Percentiles rank a stretch among this genome's conserved stretches.
Evolutionary conservation across 2,797 vertebrate genomes (phyloP).

Genomic region (Etheostoma nigrum): DNA sequence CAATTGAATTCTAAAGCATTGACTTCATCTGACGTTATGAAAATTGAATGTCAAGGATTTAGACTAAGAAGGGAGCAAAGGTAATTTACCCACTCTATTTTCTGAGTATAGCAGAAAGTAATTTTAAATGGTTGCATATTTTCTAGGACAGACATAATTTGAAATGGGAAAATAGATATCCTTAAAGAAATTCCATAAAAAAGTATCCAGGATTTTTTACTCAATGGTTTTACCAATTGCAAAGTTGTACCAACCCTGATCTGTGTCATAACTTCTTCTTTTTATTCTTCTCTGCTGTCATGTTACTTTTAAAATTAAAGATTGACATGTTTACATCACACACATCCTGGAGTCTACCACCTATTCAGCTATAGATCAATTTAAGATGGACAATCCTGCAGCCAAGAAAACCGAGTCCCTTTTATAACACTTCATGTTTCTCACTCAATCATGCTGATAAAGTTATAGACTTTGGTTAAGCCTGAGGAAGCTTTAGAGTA

Average conservation of each 20-base stretch:
- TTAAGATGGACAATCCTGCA: conserved; percentile 36
- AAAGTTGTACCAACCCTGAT: not conserved
- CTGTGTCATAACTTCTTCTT: not conserved
- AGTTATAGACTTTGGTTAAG: conserved; percentile 52
- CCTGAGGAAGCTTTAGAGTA: conserved; percentile 50
- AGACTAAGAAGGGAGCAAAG: not conserved
- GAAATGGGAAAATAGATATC: not conserved
- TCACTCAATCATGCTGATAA: conserved; percentile 57
- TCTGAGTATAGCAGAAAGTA: not conserved
- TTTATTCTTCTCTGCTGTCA: not conserved
- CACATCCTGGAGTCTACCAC: not conserved
- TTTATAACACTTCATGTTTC: conserved; percentile 46
- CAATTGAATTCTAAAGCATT: not conserved
- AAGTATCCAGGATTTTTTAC: not conserved
- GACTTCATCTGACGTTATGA: not conserved
- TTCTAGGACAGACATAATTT: not conserved
- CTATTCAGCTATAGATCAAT: conserved; percentile 15
- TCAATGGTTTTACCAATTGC: not conserved
- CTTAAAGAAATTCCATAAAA: not conserved
- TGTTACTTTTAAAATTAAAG: not conserved
- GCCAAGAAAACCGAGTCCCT: conserved; percentile 17
- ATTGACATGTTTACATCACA: conserved; percentile 13
- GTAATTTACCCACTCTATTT: not conserved
- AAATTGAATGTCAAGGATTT: not conserved
- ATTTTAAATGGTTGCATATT: not conserved